Base-by-base conservation (phyloP, 2,113 vertebrate species). In the Anarhynchus alexandrinus region DNA sequence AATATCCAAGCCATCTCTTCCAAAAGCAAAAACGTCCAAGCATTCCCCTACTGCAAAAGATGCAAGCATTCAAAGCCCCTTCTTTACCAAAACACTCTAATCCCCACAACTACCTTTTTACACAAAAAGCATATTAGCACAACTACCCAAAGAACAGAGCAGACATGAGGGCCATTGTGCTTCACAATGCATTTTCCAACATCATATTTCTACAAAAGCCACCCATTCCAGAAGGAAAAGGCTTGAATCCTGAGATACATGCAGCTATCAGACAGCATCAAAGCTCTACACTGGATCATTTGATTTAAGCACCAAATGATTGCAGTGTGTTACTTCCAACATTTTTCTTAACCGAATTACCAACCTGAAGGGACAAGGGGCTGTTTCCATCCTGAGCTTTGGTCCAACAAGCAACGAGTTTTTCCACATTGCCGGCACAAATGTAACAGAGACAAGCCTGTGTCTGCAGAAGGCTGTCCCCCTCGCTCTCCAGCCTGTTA, bases 381-480 rank as follows among this genome's bases (percentile, higher is more conserved):
- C 81, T 98, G 88, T 94, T 98, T 89, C 98, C 98, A 32, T 98
- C 98, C 86, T 99, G 99, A 54, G 98, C 98, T 98, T 98, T 98
- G 88, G 98, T 98, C 99, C 99, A 99, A 95, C 99, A 99, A 10
- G 98, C 98, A 84, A 99, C 98, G 0, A 99, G 98, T 77, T 99
- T 99, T 94, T 99, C 99, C 85, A 99, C 98, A 0, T 99, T 99
- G 45, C 99, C 99, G 1, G 99, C 99, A 84, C 99, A 99, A 89
- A 99, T 99, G 82, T 99, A 99, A 87, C 99, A 99, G 79, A 99
- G 98, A 96, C 99, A 99, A 9, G 99, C 99, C 79, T 99, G 99
- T 1, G 98, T 97, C 94, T 98, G 98, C 67, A 99, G 98, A 22
- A 97, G 47, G 11, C 47, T 84, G 19, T 99, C 99, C 10, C 98